Base-by-base conservation (phyloP, 2,113 vertebrate species). In the Anhinga anhinga region DNA sequence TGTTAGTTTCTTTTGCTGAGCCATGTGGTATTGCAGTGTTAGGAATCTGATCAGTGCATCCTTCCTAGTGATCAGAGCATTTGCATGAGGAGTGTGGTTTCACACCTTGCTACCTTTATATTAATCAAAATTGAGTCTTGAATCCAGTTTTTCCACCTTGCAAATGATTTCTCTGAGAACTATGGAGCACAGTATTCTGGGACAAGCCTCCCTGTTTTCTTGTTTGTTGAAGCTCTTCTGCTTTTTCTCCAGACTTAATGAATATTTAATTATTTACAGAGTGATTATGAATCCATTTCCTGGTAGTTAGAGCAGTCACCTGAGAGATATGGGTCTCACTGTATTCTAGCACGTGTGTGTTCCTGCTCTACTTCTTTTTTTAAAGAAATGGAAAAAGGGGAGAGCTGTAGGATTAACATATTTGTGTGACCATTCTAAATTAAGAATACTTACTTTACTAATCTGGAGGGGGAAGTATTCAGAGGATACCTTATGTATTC, bases 181-280 rank as follows among this genome's bases (percentile, higher is more conserved):
- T 49, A 73, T 67, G 13, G 45, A 72, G 16, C 9, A 36, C 40
- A 71, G 44, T 65, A 47, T 79, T 82, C 84, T 83, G 66, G 29
- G 67, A 77, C 32, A 70, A 58, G 26, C 32, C 53, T 96, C 70
- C 19, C 34, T 52, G 27, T 52, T 67, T 76, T 63, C 78, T 89
- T 88, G n/a, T 81, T 89, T 83, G 25, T 49, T 81, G 58, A 92
- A 74, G 55, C 29, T 90, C 45, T 82, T 44, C 55, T 66, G 76
- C 74, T 71, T 78, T 95, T 88, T 59, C 42, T 42, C 29, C 13
- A 45, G 79, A 40, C n/a, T 88, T 91, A 88, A 93, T 95, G 50
- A 90, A 59, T 94, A 88, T 91, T 90, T 90, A 88, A 90, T 90
- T 92, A 93, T 92, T 93, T 96, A 82, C 58, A 81, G 76, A 20